Evolutionary conservation across 2,797 vertebrate species (phyloP).

Genomic region (Adelosebastes latens): DNA sequence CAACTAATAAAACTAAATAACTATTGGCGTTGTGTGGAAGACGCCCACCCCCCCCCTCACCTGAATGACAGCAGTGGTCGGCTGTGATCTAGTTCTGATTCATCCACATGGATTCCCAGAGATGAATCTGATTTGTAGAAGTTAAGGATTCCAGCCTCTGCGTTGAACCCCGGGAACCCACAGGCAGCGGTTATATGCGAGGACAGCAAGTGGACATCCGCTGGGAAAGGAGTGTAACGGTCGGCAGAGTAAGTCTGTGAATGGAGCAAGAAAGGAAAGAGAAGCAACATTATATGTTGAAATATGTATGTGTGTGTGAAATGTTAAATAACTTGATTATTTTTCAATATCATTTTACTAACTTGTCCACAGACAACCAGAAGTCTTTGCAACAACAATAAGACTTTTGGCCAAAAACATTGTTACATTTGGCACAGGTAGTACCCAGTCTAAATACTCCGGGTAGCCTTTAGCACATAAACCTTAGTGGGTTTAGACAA

Average conservation of each 20-base stretch:
- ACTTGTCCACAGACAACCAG: too few relatives aligned
- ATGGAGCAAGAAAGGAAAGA: neutral
- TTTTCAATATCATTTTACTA: too few relatives aligned
- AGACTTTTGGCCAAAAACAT: neutral
- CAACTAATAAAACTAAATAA: neutral
- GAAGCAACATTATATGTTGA: too few relatives aligned
- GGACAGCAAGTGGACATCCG: conserved; percentile 90
- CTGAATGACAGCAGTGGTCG: conserved; percentile 93
- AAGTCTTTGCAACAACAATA: neutral
- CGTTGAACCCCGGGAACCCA: conserved; percentile 88
- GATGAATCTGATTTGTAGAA: conserved; percentile 95
- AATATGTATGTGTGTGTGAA: too few relatives aligned
- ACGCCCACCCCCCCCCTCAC: conserved; percentile 45
- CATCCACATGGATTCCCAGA: conserved; percentile 94
- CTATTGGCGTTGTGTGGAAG: neutral
- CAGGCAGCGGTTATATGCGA: conserved; percentile 87
- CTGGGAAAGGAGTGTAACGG: conserved; percentile 88
- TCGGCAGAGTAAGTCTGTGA: conserved; percentile 90
- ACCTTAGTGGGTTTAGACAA: too few relatives aligned
- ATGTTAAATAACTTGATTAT: too few relatives aligned
- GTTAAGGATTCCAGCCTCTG: conserved; percentile 95
- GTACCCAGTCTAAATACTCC: too few relatives aligned
- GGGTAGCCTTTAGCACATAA: too few relatives aligned
- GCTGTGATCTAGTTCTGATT: conserved; percentile 92
- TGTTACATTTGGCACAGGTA: neutral